Base-by-base conservation (phyloP, 2,888 invertebrate genomes). In the Megaustenia siamemsis region DNA sequence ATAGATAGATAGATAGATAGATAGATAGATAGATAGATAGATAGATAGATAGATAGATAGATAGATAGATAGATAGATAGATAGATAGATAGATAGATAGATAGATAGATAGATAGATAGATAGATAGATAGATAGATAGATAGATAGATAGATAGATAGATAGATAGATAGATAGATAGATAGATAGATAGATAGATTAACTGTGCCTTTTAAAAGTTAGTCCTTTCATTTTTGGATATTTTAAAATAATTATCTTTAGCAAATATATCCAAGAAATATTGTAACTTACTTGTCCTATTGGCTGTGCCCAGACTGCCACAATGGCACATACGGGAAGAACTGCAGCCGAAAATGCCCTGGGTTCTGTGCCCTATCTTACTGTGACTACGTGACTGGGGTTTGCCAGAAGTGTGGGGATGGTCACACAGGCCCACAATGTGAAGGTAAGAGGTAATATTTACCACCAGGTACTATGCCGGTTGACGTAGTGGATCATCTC, bases 21-120 rank as follows among this genome's bases (percentile, higher is more conserved):
- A 56, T n/a, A 56, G 56, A 56, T n/a, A 56, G 56, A 56, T n/a
- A 56, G 56, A 56, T n/a, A 56, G 56, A 56, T n/a, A 56, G 56
- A 56, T n/a, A 56, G 56, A 56, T n/a, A 56, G 56, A 56, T n/a
- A 56, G 56, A 56, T n/a, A 8, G 56, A 56, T n/a, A 56, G 56
- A 56, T n/a, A 56, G 56, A 56, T n/a, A 56, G 56, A 56, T n/a
- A 56, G 56, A 56, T n/a, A 56, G 56, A 56, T n/a, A 56, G 56
- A 56, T 18, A 56, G 56, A 56, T 18, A 56, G 56, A 56, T 18
- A 56, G 56, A 56, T 18, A 56, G 56, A 56, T 18, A 56, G 8
- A 56, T 18, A 56, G 56, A 56, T 18, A 10, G 56, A 56, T 18
- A 56, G 56, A 56, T n/a, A n/a, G n/a, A n/a, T n/a, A n/a, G n/a